Conservation (phyloP, 2,797 vertebrate species). For the Echeneis naucrates region DNA sequence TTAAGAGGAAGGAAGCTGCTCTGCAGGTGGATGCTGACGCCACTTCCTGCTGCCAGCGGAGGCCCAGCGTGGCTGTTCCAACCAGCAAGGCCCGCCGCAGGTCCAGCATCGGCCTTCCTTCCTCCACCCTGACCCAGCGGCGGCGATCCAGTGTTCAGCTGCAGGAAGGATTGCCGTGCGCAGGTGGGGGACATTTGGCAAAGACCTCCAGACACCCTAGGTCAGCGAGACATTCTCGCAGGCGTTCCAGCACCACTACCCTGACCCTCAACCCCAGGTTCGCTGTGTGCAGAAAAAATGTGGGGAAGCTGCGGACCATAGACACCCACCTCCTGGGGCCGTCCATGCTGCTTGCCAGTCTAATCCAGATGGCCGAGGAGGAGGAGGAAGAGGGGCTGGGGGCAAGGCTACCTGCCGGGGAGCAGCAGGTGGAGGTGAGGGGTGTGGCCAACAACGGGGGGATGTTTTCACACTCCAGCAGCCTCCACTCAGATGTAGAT, state of each 20-base stretch:
- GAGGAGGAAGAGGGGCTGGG: slow-evolving; percentile 55
- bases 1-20: slow-evolving; percentile 83
- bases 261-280: slow-evolving; percentile 88
- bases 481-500: slow-evolving; percentile 71
- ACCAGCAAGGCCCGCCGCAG: slow-evolving; percentile 89
- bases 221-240: slow-evolving; percentile 54
- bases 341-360: slow-evolving; percentile 86
- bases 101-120: slow-evolving; percentile 88
- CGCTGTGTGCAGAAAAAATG: slow-evolving; percentile 73
- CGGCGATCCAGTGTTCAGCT: slow-evolving; percentile 83
- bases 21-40: slow-evolving; percentile 1
- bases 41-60: slow-evolving; percentile 56
- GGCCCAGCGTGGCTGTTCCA: slow-evolving; percentile 82
- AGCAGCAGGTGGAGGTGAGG: slow-evolving; percentile 75
- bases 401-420: slow-evolving; percentile 12
- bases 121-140: slow-evolving; percentile 79
- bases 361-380: slow-evolving; percentile 83
- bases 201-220: slow-evolving; percentile 25
- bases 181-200: slow-evolving; percentile 31
- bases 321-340: slow-evolving; percentile 86
- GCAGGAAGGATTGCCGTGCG: slow-evolving; percentile 39
- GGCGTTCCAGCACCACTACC: slow-evolving; percentile 90
- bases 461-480: slow-evolving; percentile 63
- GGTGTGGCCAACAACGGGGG: slow-evolving; percentile 15
- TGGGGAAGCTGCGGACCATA: slow-evolving; percentile 68